Conservation (phyloP, 1,140 invertebrate genomes). For the Chymomyza costata region DNA sequence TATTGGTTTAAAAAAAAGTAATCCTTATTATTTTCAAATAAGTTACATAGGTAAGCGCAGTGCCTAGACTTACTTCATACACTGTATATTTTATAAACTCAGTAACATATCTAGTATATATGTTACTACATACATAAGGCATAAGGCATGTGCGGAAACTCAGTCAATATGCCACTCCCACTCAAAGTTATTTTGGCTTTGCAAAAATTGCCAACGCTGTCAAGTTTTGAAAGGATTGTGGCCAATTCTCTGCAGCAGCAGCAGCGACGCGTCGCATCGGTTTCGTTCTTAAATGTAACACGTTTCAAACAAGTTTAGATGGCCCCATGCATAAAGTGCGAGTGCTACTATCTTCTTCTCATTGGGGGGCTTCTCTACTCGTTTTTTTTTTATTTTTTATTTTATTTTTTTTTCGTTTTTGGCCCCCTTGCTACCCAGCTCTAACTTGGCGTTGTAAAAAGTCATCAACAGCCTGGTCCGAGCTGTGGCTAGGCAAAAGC, state of each 20-base stretch:
- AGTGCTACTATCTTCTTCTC: slow-evolving; percentile 2
- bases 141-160: slow-evolving; percentile 22
- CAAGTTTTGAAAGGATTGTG: slow-evolving; percentile 70
- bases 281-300: slow-evolving; percentile 72
- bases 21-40: too few relatives aligned
- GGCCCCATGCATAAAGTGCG: slow-evolving; percentile 21
- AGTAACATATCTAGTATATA: slow-evolving; percentile 5
- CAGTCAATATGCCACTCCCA: slow-evolving; percentile 61
- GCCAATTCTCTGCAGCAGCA: slow-evolving; percentile 66
- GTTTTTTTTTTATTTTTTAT: too few relatives aligned
- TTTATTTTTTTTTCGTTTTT: too few relatives aligned
- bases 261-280: too few relatives aligned
- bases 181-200: slow-evolving; percentile 23
- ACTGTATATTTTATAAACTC: too few relatives aligned
- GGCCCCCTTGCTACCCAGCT: background rate
- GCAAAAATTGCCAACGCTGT: slow-evolving; percentile 56
- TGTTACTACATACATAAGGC: too few relatives aligned
- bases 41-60: too few relatives aligned
- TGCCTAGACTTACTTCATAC: too few relatives aligned
- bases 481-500: slow-evolving; percentile 51
- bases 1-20: too few relatives aligned
- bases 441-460: slow-evolving; percentile 55
- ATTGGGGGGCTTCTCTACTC: slow-evolving; percentile 14
- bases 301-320: slow-evolving; percentile 72
- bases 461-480: slow-evolving; percentile 65